Evolutionary conservation across 37 sponge, comb jelly and placozoan genomes (phyloP).

Genomic region (Bolinopsis microptera): DNA sequence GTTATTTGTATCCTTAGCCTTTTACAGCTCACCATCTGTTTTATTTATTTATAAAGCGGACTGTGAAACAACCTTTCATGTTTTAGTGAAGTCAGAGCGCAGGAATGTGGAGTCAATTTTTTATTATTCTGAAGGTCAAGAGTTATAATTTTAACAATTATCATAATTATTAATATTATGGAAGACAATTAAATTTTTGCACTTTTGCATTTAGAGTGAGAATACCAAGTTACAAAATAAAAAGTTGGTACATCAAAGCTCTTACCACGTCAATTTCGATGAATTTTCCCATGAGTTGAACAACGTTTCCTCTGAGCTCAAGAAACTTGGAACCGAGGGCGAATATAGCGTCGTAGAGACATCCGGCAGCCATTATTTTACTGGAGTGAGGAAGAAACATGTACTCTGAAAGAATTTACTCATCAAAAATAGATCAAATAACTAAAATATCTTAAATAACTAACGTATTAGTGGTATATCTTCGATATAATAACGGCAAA

Average conservation of each 20-base stretch:
- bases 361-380: conserved; percentile 8
- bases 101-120: too few species aligned
- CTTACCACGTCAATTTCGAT: conserved; percentile 8
- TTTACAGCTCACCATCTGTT: not conserved
- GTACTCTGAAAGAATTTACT: conserved; percentile 60
- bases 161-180: too few species aligned
- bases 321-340: not conserved
- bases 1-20: not conserved
- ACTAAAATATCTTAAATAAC: too few species aligned
- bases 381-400: conserved; percentile 40
- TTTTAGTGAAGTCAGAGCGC: too few species aligned
- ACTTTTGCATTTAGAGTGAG: not conserved
- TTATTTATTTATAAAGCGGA: not conserved
- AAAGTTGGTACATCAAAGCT: not conserved
- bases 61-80: too few species aligned
- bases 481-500: not conserved
- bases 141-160: too few species aligned
- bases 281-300: not conserved
- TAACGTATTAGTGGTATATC: not conserved
- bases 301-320: not conserved
- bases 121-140: too few species aligned
- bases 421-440: too few species aligned
- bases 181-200: too few species aligned
- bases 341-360: conserved; percentile 25
- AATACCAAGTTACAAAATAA: not conserved